Percentiles rank a stretch among this genome's conserved stretches.
phyloP scores from a whole-genome alignment of 2,113 vertebrate species.

The Microcebus jonahi region DNA sequence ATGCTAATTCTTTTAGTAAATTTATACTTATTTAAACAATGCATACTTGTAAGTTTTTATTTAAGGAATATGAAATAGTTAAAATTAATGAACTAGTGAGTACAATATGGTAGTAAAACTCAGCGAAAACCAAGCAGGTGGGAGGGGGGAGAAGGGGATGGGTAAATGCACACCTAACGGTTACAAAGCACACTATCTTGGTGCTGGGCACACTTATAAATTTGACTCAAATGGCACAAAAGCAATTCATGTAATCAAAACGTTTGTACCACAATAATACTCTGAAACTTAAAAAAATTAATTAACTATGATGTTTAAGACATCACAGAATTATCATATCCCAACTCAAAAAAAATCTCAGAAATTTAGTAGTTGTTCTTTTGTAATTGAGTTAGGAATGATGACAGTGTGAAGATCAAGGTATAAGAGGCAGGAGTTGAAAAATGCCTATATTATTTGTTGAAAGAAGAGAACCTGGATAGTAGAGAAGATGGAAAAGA shows the following conservation, averaged over 20 bases:
- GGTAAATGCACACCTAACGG: too few relatives aligned
- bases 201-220: too few relatives aligned
- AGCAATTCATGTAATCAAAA: too few relatives aligned
- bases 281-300: background rate
- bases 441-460: background rate
- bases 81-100: background rate
- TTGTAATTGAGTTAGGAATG: background rate
- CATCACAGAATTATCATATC: background rate
- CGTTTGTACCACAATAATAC: too few relatives aligned
- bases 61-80: background rate
- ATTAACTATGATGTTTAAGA: conserved; percentile 6
- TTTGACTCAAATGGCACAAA: too few relatives aligned
- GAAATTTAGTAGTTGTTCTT: background rate
- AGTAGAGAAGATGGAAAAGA: background rate
- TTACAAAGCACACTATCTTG: too few relatives aligned
- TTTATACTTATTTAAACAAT: background rate
- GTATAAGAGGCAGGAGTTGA: background rate
- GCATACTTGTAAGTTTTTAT: background rate
- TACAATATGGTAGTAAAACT: too few relatives aligned
- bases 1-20: background rate
- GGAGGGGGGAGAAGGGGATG: too few relatives aligned
- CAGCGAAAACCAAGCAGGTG: too few relatives aligned
- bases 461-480: background rate
- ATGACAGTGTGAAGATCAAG: background rate
- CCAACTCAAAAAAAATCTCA: background rate